Evolutionary conservation across 2,113 vertebrate genomes (phyloP), one percentile per base, ranked within the genome.

Genomic region (Lagenorhynchus albirostris): DNA sequence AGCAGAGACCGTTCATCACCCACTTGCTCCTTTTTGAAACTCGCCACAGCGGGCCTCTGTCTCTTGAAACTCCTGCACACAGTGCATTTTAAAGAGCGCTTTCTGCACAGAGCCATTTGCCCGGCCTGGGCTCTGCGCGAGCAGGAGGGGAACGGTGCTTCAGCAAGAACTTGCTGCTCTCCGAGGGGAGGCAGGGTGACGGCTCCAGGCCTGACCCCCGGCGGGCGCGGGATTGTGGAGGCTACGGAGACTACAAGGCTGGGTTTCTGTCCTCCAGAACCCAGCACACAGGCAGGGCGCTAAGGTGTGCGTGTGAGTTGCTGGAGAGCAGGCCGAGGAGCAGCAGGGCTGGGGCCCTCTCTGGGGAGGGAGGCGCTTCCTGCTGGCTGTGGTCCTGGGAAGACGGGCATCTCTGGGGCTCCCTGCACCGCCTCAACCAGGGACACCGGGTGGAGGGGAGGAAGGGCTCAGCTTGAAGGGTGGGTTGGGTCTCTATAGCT

Each of bases 11-110:
- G 8, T 89, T 83, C 96, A 92, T 97, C 92, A 84, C 89, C 81
- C 20, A 14, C 93, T 84, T 85, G 94, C 83, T 85, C 70, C 97
- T 95, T 65, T 95, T 93, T 96, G 96, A 97, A 97, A 97, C 97
- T 94, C 96, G 84, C 95, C 15, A 13, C 92, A 92, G 95, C 70
- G 17, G 89, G 74, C 92, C 53, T 18, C 53, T 53, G 65, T 41
- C 95, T 90, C 74, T 93, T 80, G 67, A 94, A 92, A 97, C 36
- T 76, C 96, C 31, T 5, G 92, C 94, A 88, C 83, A 14, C 68
- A 47, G 85, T 96, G 87, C 96, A 95, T 98, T 76, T 95, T 97
- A 96, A 97, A 97, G 73, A 96, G 93, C 31, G 10, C 95, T 82
- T 89, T 95, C 97, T 81, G 74, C 90, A 60, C 31, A 93, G 95